Conservation (phyloP, 2,113 vertebrate species). For the Panurus biarmicus region DNA sequence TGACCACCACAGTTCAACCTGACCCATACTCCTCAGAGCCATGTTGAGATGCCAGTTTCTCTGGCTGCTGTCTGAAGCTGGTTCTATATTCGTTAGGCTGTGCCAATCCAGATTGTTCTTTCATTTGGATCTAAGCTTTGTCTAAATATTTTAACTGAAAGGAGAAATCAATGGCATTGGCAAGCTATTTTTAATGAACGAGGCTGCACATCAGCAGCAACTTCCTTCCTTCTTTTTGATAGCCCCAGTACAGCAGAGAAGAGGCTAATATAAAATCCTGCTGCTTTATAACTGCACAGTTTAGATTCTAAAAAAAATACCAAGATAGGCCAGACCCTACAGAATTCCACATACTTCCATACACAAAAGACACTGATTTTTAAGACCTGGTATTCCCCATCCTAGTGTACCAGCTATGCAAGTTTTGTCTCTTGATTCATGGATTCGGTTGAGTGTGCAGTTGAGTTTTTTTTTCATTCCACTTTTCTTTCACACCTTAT, state of each 20-base stretch:
- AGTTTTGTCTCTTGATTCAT: neutral
- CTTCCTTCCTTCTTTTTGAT: neutral
- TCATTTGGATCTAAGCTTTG: conserved; percentile 68
- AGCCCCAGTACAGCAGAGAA: neutral
- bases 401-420: neutral
- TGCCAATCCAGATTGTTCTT: conserved; percentile 67
- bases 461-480: neutral
- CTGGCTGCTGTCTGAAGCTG: conserved; percentile 53
- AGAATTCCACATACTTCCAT: neutral
- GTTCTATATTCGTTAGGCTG: conserved; percentile 71
- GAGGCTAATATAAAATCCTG: neutral
- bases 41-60: conserved; percentile 67
- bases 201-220: neutral
- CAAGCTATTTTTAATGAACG: conserved; percentile 28
- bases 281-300: neutral
- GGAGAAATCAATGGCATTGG: conserved; percentile 50
- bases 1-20: conserved; percentile 64
- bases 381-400: neutral
- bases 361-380: neutral
- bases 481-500: neutral
- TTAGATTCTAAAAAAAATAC: neutral
- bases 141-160: conserved; percentile 67
- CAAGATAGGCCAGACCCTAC: neutral
- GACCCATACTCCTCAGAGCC: conserved; percentile 66
- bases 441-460: neutral